Evolutionary conservation across 2,113 vertebrate species (phyloP), one percentile per base, ranked within the genome.

Genomic region (Catharus bicknelli): DNA sequence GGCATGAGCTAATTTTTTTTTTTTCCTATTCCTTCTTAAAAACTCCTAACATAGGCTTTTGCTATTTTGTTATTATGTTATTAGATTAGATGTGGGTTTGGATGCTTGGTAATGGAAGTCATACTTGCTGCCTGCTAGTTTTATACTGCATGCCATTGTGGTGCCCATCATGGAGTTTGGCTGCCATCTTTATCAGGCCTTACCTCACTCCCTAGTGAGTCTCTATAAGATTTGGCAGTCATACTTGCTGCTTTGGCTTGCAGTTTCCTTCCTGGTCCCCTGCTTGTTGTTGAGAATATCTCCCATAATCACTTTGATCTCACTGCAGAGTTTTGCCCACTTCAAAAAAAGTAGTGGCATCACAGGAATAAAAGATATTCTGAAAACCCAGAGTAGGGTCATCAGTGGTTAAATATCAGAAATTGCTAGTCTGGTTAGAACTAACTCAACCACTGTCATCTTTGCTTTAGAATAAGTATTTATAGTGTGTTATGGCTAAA

Each of bases 1-100:
- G 91, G 50, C 74, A 83, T 42, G 83, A 94, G 88, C 88, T 94
- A 86, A 94, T 81, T 88, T 95, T 96, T 16, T 95, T 83, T 61
- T 45, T 91, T 95, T 73, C 66, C 42, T 87, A 16, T 43, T 92
- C 58, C 62, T 92, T 88, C 85, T 69, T 19, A 70, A 75, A 82
- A 92, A 86, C 36, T 91, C 26, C 45, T 70, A 50, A 68, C 23
- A 47, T 18, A 59, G 45, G 21, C 6, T 32, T 83, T 67, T 93
- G 80, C 57, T 51, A 51, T 70, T 74, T 53, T 53, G 27, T 53
- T 53, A 53, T 29, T 53, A 17, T 29, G 16, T 30, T 53, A 38
- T 93, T 88, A 86, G 69, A 10, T 83, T 50, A 86, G 61, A 55
- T 4, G 17, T 88, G 66, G 66, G 59, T 66, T 85, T 73, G 78